Evolutionary conservation across 1,140 invertebrate genomes (phyloP).

Genomic region (Chionoecetes opilio): DNA sequence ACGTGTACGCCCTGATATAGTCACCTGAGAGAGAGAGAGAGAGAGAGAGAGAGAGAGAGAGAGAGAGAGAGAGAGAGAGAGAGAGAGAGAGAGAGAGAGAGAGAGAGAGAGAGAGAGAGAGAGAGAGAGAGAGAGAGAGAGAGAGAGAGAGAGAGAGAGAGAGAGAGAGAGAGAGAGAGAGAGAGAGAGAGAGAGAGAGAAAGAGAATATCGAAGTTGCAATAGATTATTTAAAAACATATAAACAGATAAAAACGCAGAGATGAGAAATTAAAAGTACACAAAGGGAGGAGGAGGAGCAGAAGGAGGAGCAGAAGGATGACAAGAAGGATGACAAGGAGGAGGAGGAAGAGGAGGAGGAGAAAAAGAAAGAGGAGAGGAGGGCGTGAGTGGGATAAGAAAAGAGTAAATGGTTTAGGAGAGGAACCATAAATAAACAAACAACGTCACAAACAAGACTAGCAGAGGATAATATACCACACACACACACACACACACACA

Average conservation of each 20-base stretch:
- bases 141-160: not conserved
- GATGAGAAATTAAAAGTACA: too few species aligned
- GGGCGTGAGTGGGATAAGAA: not conserved
- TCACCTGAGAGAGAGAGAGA: not conserved
- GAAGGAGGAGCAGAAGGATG: too few species aligned
- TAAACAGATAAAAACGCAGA: too few species aligned
- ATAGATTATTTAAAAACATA: too few species aligned
- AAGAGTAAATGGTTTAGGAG: too few species aligned
- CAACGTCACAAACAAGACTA: not conserved
- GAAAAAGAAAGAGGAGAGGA: not conserved
- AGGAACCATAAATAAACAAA: not conserved
- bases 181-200: too few species aligned
- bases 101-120: slow-evolving; percentile 25
- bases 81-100: not conserved
- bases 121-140: not conserved
- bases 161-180: not conserved
- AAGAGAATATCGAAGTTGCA: too few species aligned
- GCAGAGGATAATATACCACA: too few species aligned
- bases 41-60: slow-evolving; percentile 33
- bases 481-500: too few species aligned
- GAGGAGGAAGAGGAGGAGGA: too few species aligned
- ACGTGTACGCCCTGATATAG: not conserved
- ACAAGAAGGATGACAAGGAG: too few species aligned
- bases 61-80: slow-evolving; percentile 6
- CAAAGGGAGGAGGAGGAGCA: too few species aligned